These are phyloP conservation scores for Drosophila willistoni DNA, from an alignment of 1,140 invertebrate species.

Conservation along the genomic window DNA sequence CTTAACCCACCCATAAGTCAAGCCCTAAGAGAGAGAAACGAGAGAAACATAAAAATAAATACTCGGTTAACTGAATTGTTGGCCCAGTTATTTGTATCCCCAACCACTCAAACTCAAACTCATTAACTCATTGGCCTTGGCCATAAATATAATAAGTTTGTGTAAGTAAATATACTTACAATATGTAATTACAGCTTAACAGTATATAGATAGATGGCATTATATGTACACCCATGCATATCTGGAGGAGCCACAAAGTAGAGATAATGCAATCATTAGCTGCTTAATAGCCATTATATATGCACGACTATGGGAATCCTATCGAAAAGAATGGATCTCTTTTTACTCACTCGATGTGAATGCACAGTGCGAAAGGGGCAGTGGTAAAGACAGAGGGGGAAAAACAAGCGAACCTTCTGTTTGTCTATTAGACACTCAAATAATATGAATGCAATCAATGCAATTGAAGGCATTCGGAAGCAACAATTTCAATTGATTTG, in stretches of 20 bases:
- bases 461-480: slow-evolving; percentile 48
- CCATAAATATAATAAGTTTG: slow-evolving; percentile 3
- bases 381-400: not conserved
- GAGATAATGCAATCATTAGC: slow-evolving; percentile 9
- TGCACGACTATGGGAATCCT: not conserved
- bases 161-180: slow-evolving; percentile 5
- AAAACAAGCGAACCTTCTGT: not conserved
- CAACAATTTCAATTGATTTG: slow-evolving; percentile 69
- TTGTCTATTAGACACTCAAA: not conserved
- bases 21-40: not conserved
- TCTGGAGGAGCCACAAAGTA: not conserved
- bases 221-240: not conserved
- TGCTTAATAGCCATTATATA: not conserved
- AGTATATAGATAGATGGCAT: not conserved
- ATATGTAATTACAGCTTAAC: slow-evolving; percentile 7
- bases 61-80: not conserved
- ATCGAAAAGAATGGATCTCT: not conserved
- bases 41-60: slow-evolving; percentile 10
- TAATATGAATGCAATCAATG: slow-evolving; percentile 52
- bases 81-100: not conserved
- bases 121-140: slow-evolving; percentile 9
- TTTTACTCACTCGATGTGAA: not conserved
- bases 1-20: not conserved
- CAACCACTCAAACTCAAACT: not conserved
- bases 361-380: not conserved